Evolutionary conservation across 2,797 vertebrate species (phyloP), one percentile per base, ranked within the genome.

Genomic region (Sebastes hubbsi): DNA sequence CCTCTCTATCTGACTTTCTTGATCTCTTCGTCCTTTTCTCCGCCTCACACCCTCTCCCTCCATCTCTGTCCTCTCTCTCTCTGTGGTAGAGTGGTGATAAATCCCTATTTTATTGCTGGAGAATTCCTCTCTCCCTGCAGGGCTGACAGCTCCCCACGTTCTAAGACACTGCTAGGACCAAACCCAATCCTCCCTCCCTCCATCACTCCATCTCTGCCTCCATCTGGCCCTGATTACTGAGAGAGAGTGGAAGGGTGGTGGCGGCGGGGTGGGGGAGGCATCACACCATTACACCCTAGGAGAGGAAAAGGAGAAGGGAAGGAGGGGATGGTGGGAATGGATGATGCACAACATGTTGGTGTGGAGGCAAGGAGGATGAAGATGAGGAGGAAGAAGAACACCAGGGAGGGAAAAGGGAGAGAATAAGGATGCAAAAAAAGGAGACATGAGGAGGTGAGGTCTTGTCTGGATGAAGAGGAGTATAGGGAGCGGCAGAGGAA

Each of bases 171-270:
- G 96, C 96, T 96, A 97, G 97, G 97, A 97, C 97, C 97, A 97
- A 91, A 91, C 93, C 90, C 93, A 92, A 90, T 91, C 89, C 93
- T 93, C 93, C 89, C 91, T 91, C 93, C 92, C 86, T 86, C 87
- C 90, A 92, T 92, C 93, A 87, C 92, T 91, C 92, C 92, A 91
- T 90, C 92, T 84, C 96, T 95, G 89, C 96, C 96, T 98, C 98
- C 97, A 98, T 99, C 98, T 99, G 98, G 97, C 97, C 97, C 97
- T 98, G 97, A 98, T 99, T 99, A 99, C 96, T 86, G 87, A 49
- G 88, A 69, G 83, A 87, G 86, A 89, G 89, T 84, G 87, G 88
- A 91, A 84, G 92, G 86, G 85, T 87, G 91, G 85, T 87, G 91
- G 38, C 38, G 38, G 88, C 1, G 66, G 59, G 56, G 67, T 6